Base-by-base conservation (phyloP, 2,888 invertebrate genomes). In the Pseudolycoriella hygida region DNA sequence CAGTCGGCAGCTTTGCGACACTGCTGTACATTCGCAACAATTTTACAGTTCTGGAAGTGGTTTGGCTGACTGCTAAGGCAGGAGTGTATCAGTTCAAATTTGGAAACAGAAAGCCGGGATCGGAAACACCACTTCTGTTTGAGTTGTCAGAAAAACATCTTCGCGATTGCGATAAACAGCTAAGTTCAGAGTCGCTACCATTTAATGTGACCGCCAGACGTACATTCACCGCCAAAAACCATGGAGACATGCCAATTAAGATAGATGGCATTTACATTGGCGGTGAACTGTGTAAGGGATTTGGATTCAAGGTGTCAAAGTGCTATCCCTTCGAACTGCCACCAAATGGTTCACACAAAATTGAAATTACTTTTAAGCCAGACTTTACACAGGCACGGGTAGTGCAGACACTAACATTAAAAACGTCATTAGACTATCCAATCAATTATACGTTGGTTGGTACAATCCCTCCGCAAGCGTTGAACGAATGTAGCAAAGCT, bases 321-420 rank as follows among this genome's bases (percentile, higher is more conserved):
- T 88, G 88, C 57, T 68, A 69, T 30, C 71, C 79, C 1, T 85
- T 86, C 59, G 69, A 72, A 39, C 62, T 88, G 34, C 67, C 67
- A 47, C 81, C 85, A 18, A 87, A 87, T 57, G 73, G 73, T 19
- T 79, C 80, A 4, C 74, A 71, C 53, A 78, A 79, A 59, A 75
- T 92, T 46, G 86, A 89, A 55, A 83, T 92, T 50, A 83, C 82
- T 50, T 90, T 87, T 60, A 86, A 86, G 1, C 85, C 90, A 1
- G 90, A 90, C 65, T 86, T 89, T 57, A 85, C 88, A 1, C 64
- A 85, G 54, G 74, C 84, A 1, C 73, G 80, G 50, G 74, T 88
- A 34, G 74, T 79, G 49, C 68, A 80, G 42, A 69, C 71, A 4
- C 63, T 84, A 11, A 66, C 72, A 46, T 64, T 80, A 42, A 62